A percentile compares a stretch with the other conserved stretches of the same genome.
These are phyloP conservation scores for Pocillopora meandrina DNA, from an alignment of 92 coral and sea anemone genomes.

Conservation along the genomic window DNA sequence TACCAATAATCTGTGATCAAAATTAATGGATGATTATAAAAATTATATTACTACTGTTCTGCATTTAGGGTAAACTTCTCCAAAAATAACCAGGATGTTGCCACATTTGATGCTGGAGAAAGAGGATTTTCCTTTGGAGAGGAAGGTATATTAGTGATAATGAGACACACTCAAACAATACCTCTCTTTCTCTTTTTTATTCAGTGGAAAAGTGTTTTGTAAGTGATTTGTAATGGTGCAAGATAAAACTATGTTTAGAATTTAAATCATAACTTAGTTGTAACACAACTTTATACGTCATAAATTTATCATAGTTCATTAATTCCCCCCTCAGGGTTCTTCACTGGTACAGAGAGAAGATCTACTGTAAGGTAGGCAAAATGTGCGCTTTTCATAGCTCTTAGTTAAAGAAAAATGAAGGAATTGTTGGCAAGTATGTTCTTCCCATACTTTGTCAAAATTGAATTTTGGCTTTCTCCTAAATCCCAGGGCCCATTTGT, in stretches of 20 bases:
- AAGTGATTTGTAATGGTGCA: no score
- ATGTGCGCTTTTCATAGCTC: background rate
- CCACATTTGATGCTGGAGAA: constrained; percentile 71
- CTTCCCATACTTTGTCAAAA: background rate
- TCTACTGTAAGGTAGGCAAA: constrained; percentile 52
- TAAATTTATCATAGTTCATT: background rate
- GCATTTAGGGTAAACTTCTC: constrained; percentile 51
- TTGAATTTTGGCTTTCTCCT: background rate
- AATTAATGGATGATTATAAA: background rate
- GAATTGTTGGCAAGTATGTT: background rate
- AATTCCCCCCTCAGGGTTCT: constrained; percentile 43
- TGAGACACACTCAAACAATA: background rate
- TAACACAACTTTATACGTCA: background rate
- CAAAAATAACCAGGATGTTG: constrained; percentile 65
- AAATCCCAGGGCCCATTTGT: no score
- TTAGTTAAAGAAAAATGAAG: background rate
- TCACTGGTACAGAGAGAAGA: constrained; percentile 59
- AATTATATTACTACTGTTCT: background rate
- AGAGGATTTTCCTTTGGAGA: constrained; percentile 76
- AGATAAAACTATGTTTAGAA: background rate
- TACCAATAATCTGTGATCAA: background rate
- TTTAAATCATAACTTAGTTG: background rate
- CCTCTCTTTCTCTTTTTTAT: no score
- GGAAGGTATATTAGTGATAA: constrained; percentile 46
- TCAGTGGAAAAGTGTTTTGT: background rate